Evolutionary conservation across 2,888 invertebrate genomes (phyloP).

Genomic region (Drosophila kambysellisi): DNA sequence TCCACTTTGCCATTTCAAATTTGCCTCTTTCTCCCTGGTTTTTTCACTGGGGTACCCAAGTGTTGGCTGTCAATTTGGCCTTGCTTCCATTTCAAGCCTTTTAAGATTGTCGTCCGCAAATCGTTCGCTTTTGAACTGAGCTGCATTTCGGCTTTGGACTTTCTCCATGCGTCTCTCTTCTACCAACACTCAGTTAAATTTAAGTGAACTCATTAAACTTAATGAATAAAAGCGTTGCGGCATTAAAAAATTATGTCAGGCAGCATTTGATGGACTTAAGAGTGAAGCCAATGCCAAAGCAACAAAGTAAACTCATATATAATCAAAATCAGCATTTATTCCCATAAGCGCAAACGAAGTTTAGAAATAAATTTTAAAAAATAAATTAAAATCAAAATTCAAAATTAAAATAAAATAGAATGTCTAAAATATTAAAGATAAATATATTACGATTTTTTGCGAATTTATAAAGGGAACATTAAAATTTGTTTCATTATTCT

Average conservation of each 20-base stretch:
- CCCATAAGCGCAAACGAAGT: not conserved
- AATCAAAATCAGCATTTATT: conserved; percentile 4
- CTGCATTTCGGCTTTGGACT: not conserved
- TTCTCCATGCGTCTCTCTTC: not conserved
- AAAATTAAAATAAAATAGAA: not conserved
- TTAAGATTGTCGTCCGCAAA: conserved; percentile 65
- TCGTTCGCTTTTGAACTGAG: conserved; percentile 36
- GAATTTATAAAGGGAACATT: not conserved
- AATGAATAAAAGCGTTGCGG: conserved; percentile 68
- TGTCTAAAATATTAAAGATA: not conserved
- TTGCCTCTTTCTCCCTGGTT: not conserved
- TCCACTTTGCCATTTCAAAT: not conserved
- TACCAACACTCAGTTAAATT: conserved; percentile 31
- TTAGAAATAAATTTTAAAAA: no score
- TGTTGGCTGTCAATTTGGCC: conserved; percentile 55
- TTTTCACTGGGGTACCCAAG: not conserved
- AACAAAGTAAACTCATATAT: conserved; percentile 18
- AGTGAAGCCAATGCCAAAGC: conserved; percentile 23
- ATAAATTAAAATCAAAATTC: not conserved
- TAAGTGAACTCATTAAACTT: conserved; percentile 75
- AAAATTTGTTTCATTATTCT: not conserved
- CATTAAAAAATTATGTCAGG: conserved; percentile 44
- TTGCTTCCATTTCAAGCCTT: conserved; percentile 69
- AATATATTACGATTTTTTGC: not conserved
- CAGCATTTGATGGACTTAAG: conserved; percentile 64